These are phyloP conservation scores for Gymnothorax reevesii DNA, from an alignment of 2,797 vertebrate genomes.

Conservation along the genomic window DNA sequence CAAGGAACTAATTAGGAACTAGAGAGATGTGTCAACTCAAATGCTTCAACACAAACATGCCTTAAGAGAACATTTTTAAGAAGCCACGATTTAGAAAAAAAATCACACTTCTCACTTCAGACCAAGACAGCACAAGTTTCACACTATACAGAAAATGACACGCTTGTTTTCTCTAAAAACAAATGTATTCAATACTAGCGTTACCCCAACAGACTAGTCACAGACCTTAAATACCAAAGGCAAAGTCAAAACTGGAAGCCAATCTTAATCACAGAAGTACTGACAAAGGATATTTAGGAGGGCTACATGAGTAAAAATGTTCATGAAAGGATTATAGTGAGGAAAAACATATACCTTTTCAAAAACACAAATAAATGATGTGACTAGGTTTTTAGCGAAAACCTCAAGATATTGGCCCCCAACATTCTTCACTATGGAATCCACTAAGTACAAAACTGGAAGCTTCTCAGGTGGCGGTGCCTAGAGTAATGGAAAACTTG, in stretches of 20 bases:
- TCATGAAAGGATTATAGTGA: constrained; percentile 19
- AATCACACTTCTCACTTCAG: neutral
- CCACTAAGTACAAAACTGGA: constrained; percentile 99
- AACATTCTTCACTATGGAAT: constrained; percentile 99
- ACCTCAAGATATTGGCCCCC: constrained; percentile 98
- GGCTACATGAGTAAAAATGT: constrained; percentile 38
- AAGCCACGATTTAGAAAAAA: neutral
- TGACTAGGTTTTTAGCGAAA: constrained; percentile 99
- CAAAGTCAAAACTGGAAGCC: constrained; percentile 11
- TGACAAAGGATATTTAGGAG: constrained; percentile 40
- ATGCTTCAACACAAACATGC: neutral
- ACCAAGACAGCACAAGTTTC: neutral
- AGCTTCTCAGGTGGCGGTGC: constrained; percentile 95
- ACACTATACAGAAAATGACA: neutral
- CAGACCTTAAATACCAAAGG: neutral
- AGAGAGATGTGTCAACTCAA: neutral
- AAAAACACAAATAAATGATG: constrained; percentile 99
- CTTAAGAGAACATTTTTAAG: neutral
- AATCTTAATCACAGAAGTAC: neutral
- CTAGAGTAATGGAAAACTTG: constrained; percentile 98
- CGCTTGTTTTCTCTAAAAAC: neutral
- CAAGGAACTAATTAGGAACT: too few species aligned
- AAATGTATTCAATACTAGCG: neutral
- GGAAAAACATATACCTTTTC: constrained; percentile 86
- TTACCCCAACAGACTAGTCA: neutral